Base-by-base conservation (phyloP, 2,888 invertebrate genomes). In the Embidobia sp. region DNA sequence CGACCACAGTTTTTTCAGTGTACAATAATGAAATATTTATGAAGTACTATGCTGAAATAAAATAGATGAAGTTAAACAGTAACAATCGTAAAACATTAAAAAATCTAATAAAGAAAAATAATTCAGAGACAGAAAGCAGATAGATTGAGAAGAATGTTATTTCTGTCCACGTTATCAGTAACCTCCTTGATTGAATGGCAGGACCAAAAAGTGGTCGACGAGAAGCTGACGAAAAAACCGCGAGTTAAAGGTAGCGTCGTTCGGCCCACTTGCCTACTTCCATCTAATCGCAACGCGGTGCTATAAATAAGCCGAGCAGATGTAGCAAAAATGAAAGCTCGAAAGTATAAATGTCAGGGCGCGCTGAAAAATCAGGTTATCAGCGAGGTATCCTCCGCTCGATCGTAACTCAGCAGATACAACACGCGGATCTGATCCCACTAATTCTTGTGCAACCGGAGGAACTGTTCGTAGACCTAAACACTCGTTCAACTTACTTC, bases 401-500 rank as follows among this genome's bases (percentile, higher is more conserved):
- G 53, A 61, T 70, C 70, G 70, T 70, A 70, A 70, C 61, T 72
- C 19, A 63, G 31, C 35, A 13, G 48, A 72, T 57, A 6, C 31
- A 59, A 37, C 46, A 19, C 44, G 46, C 55, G 55, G 48, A 55
- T 67, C 55, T 40, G 63, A 72, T 72, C 22, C 53, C 53, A 55
- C 61, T 63, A 63, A 53, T 63, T 72, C 70, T 22, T 10, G 27
- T 11, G 59, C 42, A 35, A 18, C 13, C 22, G 11, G 27, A 37
- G 27, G 18, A 10, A 15, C 19, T 27, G 29, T 11, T 57, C 29
- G 29, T 27, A 16, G 16, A 22, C 10, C 22, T 29, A 49, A 72
- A 72, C 72, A 40, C 26, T 31, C 46, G 63, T 57, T 29, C 55
- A 72, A 49, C 72, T 63, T 70, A 70, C 70, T 70, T 70, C 35